Conservation (phyloP, 2,888 invertebrate genomes). For the Lithophane socia region DNA sequence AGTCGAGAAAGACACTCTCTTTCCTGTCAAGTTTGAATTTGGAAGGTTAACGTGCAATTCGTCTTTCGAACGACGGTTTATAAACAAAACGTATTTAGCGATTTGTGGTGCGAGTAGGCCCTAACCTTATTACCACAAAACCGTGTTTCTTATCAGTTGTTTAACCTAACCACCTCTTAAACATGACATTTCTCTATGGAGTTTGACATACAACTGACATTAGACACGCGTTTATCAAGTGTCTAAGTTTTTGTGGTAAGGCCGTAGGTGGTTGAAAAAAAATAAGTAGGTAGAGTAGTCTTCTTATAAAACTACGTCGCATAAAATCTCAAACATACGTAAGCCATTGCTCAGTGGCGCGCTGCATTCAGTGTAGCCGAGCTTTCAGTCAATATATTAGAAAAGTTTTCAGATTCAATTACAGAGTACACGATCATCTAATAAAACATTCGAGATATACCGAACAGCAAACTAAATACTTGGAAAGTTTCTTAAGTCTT, state of each 20-base stretch:
- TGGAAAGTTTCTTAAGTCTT: constrained; percentile 55
- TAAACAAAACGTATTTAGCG: not conserved
- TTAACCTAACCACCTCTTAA: too few relatives aligned
- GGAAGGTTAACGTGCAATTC: not conserved
- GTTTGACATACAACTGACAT: too few relatives aligned
- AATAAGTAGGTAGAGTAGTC: too few relatives aligned
- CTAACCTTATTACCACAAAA: too few relatives aligned
- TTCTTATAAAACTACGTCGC: too few relatives aligned
- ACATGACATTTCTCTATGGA: too few relatives aligned
- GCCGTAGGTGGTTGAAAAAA: too few relatives aligned
- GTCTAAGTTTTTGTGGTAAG: too few relatives aligned
- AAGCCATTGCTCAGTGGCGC: constrained; percentile 8
- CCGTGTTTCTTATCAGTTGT: too few relatives aligned
- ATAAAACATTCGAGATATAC: constrained; percentile 57
- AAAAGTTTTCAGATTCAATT: constrained; percentile 55
- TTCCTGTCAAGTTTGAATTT: not conserved
- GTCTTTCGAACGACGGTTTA: not conserved
- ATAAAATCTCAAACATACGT: not conserved
- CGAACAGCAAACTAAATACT: constrained; percentile 58
- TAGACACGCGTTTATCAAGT: too few relatives aligned
- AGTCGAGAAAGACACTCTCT: not conserved
- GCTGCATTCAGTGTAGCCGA: constrained; percentile 24
- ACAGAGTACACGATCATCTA: constrained; percentile 48
- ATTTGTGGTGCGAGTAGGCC: too few relatives aligned
- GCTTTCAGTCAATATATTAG: constrained; percentile 43